Evolutionary conservation across 1,140 invertebrate species (phyloP).

Genomic region (Aphidius gifuensis): DNA sequence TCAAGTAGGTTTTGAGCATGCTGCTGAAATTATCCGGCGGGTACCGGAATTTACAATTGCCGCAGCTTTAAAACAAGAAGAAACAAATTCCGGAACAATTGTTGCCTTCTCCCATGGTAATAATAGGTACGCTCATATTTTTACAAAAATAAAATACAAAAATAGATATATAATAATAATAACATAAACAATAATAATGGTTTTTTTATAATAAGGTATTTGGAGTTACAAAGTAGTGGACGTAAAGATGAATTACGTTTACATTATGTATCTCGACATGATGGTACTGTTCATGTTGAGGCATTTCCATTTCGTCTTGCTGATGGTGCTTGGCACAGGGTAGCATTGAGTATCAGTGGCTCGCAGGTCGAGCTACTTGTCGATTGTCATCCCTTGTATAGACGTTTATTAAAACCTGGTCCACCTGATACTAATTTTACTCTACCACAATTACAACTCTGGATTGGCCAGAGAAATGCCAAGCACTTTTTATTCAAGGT

Average conservation of each 20-base stretch:
- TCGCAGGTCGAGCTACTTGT: constrained; percentile 78
- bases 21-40: constrained; percentile 64
- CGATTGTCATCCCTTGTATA: constrained; percentile 82
- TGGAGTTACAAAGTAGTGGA: constrained; percentile 88
- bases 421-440: constrained; percentile 73
- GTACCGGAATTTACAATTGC: constrained; percentile 78
- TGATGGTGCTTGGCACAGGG: constrained; percentile 81
- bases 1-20: constrained; percentile 63
- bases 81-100: constrained; percentile 77
- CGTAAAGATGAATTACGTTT: constrained; percentile 79
- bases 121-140: constrained; percentile 58
- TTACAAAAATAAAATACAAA: background rate
- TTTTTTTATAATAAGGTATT: constrained; percentile 61
- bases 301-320: constrained; percentile 83
- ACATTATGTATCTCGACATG: constrained; percentile 66
- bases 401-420: constrained; percentile 62
- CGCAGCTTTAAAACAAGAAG: constrained; percentile 73
- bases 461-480: constrained; percentile 82
- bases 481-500: constrained; percentile 88
- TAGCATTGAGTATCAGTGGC: constrained; percentile 79
- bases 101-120: constrained; percentile 76
- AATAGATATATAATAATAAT: background rate
- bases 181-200: background rate
- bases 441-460: constrained; percentile 69
- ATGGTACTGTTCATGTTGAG: constrained; percentile 69